Evolutionary conservation across 30 jellyfish, hydroid and myxozoan genomes (phyloP).

Genomic region (Catostylus mosaicus): DNA sequence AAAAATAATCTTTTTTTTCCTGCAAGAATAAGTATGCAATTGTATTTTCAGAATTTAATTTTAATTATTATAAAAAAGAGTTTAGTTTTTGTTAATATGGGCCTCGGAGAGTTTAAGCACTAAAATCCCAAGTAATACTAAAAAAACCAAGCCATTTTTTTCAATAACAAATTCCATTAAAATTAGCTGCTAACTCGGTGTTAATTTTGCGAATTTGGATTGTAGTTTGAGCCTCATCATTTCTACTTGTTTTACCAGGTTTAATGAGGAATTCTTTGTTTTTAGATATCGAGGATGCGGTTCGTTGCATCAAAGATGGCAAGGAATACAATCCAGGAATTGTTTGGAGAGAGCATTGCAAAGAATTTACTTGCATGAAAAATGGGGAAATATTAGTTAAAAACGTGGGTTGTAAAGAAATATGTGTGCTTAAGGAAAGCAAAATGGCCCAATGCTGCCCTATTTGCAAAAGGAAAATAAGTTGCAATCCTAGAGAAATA

Average conservation of each 20-base stretch:
- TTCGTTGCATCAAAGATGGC: neutral
- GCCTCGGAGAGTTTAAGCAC: neutral
- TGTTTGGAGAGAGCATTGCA: slow-evolving; percentile 2
- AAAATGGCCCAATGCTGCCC: slow-evolving; percentile 29
- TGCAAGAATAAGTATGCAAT: too few species aligned
- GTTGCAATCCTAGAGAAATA: slow-evolving; percentile 38
- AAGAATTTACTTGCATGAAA: neutral
- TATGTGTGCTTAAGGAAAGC: neutral
- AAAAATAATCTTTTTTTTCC: too few species aligned
- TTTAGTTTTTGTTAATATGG: neutral
- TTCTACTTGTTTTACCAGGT: neutral
- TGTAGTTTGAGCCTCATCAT: neutral
- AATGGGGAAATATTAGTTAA: neutral
- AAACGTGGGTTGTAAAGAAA: neutral
- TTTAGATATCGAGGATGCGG: neutral
- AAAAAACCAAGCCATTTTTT: too few species aligned
- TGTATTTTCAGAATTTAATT: too few species aligned
- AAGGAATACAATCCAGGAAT: slow-evolving; percentile 5
- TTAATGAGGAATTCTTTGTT: neutral
- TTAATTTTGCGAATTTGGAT: too few species aligned
- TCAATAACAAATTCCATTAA: too few species aligned
- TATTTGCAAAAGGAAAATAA: slow-evolving; percentile 23
- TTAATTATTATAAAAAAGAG: neutral
- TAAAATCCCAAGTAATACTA: neutral
- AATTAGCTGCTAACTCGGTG: too few species aligned